phyloP scores from a whole-genome alignment of 2,888 invertebrate genomes.

The Heliconius hortense region DNA sequence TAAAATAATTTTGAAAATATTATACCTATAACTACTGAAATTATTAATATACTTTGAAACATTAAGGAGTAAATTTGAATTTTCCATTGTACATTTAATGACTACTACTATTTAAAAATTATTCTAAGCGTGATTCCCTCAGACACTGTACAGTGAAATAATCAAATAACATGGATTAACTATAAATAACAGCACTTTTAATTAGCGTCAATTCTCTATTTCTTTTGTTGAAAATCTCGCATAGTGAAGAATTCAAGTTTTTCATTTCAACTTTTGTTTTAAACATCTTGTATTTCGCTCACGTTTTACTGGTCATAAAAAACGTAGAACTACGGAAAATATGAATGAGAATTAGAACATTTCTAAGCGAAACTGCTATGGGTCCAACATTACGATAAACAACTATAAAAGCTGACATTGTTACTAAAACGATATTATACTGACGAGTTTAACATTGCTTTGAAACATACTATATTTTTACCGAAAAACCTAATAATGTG shows the following conservation, averaged over 20 bases:
- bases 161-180: neutral
- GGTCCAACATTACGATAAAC: slow-evolving; percentile 35
- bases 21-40: too few relatives aligned
- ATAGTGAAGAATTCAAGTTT: slow-evolving; percentile 21
- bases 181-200: neutral
- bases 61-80: too few relatives aligned
- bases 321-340: slow-evolving; percentile 36
- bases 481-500: neutral
- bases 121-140: too few relatives aligned
- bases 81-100: too few relatives aligned
- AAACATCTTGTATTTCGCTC: slow-evolving; percentile 33
- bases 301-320: slow-evolving; percentile 38
- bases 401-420: slow-evolving; percentile 33
- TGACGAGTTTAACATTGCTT: slow-evolving; percentile 12
- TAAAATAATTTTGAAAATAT: too few relatives aligned
- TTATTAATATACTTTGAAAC: too few relatives aligned
- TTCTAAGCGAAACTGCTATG: slow-evolving; percentile 39
- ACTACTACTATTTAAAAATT: too few relatives aligned
- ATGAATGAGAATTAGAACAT: slow-evolving; percentile 41
- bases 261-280: slow-evolving; percentile 28
- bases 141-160: too few relatives aligned
- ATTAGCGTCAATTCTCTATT: slow-evolving; percentile 22
- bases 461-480: neutral
- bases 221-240: slow-evolving; percentile 32
- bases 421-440: slow-evolving; percentile 26